Conservation (phyloP, 1,140 invertebrate genomes). For the Metaphire vulgaris region DNA sequence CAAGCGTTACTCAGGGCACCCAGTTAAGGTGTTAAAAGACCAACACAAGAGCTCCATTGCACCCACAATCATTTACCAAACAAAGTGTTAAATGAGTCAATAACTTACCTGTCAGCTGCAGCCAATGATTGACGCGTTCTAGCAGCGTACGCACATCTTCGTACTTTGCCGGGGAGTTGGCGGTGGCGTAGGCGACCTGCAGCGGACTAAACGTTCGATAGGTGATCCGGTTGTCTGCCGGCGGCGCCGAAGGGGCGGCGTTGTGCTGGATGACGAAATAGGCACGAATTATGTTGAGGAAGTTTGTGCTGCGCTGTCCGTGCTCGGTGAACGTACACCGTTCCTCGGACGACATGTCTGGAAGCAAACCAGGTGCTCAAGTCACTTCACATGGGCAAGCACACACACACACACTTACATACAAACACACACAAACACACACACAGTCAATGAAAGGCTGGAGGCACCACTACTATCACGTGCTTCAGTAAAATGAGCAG, state of each 20-base stretch:
- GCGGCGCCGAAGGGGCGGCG: neutral
- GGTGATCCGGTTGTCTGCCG: constrained; percentile 13
- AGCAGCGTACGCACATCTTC: constrained; percentile 22
- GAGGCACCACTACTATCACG: no score
- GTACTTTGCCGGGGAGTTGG: constrained; percentile 13
- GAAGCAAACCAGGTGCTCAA: no score
- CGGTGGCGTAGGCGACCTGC: constrained; percentile 5
- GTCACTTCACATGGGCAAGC: no score
- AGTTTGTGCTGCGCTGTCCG: constrained; percentile 14
- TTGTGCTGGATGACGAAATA: constrained; percentile 24
- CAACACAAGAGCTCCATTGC: no score
- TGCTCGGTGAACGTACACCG: constrained; percentile 26
- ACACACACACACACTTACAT: no score
- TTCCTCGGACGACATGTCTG: constrained; percentile 26
- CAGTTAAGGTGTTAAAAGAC: no score
- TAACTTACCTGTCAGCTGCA: constrained; percentile 29
- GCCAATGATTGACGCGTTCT: constrained; percentile 29
- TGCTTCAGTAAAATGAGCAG: no score
- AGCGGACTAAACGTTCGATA: constrained; percentile 27
- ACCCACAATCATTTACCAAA: no score
- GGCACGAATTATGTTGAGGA: constrained; percentile 24
- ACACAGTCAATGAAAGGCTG: no score
- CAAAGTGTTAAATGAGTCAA: no score
- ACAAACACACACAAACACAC: no score
- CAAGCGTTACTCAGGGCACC: no score